Evolutionary conservation across 2,113 vertebrate species (phyloP).

Genomic region (Felis chaus): DNA sequence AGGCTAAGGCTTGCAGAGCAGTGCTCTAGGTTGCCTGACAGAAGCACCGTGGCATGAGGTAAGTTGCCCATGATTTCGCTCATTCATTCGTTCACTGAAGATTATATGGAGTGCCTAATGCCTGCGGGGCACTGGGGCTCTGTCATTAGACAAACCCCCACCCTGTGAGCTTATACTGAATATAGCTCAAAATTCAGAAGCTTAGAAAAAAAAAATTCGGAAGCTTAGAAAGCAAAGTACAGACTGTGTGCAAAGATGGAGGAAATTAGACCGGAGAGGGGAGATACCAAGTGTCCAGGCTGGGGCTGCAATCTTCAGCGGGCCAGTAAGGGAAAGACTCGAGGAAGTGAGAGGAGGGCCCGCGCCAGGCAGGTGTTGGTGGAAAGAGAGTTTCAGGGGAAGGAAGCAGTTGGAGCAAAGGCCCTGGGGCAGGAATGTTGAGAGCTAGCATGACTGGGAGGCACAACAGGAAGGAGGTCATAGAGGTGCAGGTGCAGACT

Average conservation of each 20-base stretch:
- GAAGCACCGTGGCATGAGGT: not conserved
- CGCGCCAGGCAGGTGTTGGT: not conserved
- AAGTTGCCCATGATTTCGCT: not conserved
- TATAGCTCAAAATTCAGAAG: not conserved
- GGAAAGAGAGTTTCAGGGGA: not conserved
- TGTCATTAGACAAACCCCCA: not conserved
- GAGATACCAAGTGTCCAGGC: not conserved
- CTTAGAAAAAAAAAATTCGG: not conserved
- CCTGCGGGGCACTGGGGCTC: too few species aligned
- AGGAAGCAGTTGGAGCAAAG: not conserved
- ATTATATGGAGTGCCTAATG: fast-evolving
- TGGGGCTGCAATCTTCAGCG: not conserved
- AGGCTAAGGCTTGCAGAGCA: fast-evolving
- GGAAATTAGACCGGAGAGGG: not conserved
- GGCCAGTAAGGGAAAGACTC: not conserved
- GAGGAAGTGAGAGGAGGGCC: not conserved
- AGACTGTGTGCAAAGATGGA: fast-evolving
- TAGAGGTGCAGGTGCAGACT: not conserved
- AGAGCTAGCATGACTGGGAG: not conserved
- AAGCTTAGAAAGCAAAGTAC: not conserved
- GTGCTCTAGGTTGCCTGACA: too few species aligned
- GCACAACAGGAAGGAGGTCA: not conserved
- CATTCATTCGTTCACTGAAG: not conserved
- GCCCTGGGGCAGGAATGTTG: not conserved
- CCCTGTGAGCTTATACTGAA: not conserved